phyloP scores from a whole-genome alignment of 2,888 invertebrate genomes.

The Catocala nupta region DNA sequence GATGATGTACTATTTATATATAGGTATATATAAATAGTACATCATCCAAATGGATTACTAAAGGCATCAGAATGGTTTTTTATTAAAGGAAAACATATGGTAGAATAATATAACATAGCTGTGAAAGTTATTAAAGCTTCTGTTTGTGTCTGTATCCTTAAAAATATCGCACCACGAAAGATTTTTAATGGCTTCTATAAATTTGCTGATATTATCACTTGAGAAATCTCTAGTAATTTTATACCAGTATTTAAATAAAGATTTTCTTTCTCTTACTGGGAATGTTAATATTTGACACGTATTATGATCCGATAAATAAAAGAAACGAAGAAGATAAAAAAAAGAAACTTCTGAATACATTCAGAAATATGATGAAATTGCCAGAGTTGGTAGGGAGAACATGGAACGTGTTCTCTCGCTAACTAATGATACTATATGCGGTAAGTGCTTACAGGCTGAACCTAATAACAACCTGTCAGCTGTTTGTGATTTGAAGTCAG shows the following conservation, averaged over 20 bases:
- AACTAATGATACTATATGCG: too few species aligned
- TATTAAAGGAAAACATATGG: neutral
- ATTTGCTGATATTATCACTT: neutral
- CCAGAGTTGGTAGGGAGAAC: too few species aligned
- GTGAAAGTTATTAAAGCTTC: neutral
- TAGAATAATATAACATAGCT: neutral
- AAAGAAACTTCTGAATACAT: too few species aligned
- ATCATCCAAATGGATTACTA: too few species aligned
- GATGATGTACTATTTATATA: neutral
- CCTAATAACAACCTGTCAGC: too few species aligned
- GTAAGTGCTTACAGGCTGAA: too few species aligned
- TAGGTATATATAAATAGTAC: too few species aligned
- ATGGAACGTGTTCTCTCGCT: too few species aligned
- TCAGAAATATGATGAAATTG: too few species aligned
- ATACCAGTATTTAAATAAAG: neutral
- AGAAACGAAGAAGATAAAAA: too few species aligned
- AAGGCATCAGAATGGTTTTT: too few species aligned
- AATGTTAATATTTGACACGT: conserved; percentile 4
- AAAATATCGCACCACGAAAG: neutral
- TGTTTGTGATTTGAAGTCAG: too few species aligned
- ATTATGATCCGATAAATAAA: neutral
- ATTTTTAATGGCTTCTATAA: neutral
- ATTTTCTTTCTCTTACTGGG: neutral
- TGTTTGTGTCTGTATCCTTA: neutral
- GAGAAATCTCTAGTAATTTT: conserved; percentile 2